Evolutionary conservation across 2,113 vertebrate species (phyloP), one percentile per base, ranked within the genome.

Genomic region (human): DNA sequence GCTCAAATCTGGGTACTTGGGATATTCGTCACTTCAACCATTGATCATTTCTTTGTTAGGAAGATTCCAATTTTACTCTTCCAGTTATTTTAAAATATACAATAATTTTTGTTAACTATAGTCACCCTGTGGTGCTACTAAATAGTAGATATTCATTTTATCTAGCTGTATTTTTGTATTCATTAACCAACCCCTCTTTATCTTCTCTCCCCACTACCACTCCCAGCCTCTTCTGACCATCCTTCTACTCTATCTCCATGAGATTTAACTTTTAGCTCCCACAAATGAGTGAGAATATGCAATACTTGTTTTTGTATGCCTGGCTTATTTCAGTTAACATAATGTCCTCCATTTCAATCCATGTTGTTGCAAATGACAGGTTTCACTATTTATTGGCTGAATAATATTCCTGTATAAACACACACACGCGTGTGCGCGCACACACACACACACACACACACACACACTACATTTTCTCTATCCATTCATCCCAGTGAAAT

Each of bases 401-500:
- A 30, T 45, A 76, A 45, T 76, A 76, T 76, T 76, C 8, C 73
- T 64, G 27, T 64, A 13, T 30, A 64, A 13, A 30, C 11, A 64
- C 2, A 13, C 11, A 13, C n/a, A n/a, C n/a, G n/a, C n/a, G n/a
- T n/a, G n/a, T 2, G 27, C 25, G 6, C 10, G 5, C 25, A 13
- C 22, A 23, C 59, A 27, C 59, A 61, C 25, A 61, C 25, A 61
- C 57, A 23, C 55, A 20, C 8, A 59, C 57, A 25, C 55, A 57
- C 8, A 57, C 8, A 64, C 11, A 32, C 12, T 25, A 40, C 72
- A 73, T 73, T 75, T 75, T 75, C 73, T 76, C 30, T 76, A 48
- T 48, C 14, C 75, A 76, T 48, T 32, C 43, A 30, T 48, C 38
- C 23, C 27, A 76, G 43, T 27, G 14, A 18, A 76, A 30, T 16